Conservation (phyloP, 2,113 vertebrate species). For the Heterochromis multidens region DNA sequence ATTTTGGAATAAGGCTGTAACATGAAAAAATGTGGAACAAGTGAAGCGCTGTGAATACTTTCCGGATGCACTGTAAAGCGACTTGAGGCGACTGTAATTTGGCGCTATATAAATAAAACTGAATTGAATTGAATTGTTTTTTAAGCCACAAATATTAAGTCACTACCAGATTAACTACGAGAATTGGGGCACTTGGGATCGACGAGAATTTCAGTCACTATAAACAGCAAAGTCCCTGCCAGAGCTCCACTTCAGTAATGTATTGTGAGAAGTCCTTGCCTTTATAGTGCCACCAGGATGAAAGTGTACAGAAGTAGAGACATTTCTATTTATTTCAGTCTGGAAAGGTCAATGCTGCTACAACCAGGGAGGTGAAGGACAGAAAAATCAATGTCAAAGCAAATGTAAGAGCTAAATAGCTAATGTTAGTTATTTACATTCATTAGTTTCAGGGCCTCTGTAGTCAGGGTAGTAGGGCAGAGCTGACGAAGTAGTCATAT, state of each 20-base stretch:
- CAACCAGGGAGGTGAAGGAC: neutral
- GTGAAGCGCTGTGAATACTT: too few relatives aligned
- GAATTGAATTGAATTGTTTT: too few relatives aligned
- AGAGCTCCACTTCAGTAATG: neutral
- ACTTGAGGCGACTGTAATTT: too few relatives aligned
- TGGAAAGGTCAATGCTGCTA: neutral
- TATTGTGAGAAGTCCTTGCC: neutral
- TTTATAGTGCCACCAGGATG: neutral
- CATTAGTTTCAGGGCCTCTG: neutral
- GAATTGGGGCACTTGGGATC: neutral
- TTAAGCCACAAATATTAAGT: too few relatives aligned
- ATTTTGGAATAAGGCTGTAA: too few relatives aligned
- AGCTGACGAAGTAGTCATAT: neutral
- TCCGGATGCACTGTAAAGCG: too few relatives aligned
- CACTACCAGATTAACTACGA: neutral
- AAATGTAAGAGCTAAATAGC: neutral
- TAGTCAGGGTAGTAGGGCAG: neutral
- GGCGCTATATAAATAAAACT: too few relatives aligned
- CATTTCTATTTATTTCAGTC: neutral
- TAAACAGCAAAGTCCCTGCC: neutral
- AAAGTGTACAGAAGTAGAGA: neutral
- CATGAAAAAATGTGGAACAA: too few relatives aligned
- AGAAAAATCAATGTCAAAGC: neutral
- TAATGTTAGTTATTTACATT: neutral
- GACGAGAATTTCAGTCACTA: neutral